Conservation (phyloP, 2,113 vertebrate species). For the Bucco capensis region DNA sequence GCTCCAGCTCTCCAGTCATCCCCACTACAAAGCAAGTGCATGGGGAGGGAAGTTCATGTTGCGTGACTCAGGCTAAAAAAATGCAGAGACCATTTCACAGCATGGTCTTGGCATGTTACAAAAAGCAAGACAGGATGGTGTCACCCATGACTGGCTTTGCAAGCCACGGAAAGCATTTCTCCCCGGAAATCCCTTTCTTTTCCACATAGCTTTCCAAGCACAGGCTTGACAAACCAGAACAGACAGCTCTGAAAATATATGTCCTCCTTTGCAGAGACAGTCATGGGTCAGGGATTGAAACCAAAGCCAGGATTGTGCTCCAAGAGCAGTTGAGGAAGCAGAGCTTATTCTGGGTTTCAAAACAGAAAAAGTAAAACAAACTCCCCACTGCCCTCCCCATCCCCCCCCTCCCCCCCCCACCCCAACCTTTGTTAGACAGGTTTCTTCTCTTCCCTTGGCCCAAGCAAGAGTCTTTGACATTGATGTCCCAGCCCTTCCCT, state of each 20-base stretch:
- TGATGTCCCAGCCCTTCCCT: not conserved
- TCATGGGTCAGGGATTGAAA: not conserved
- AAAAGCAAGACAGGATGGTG: not conserved
- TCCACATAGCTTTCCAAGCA: not conserved
- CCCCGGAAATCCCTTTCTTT: conserved; percentile 3
- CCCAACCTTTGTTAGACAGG: not conserved
- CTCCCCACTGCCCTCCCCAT: no score
- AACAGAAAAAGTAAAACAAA: not conserved
- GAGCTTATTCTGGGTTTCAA: not conserved
- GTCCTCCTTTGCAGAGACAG: not conserved
- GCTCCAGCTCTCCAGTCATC: not conserved
- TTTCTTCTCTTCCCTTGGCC: not conserved
- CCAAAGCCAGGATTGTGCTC: not conserved
- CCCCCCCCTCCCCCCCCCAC: not conserved
- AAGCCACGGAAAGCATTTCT: not conserved
- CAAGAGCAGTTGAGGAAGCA: not conserved
- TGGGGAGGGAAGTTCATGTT: not conserved
- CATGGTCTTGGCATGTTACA: not conserved
- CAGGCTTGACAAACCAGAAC: conserved; percentile 29
- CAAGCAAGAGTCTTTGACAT: not conserved
- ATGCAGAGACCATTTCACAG: not conserved
- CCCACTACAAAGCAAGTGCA: not conserved
- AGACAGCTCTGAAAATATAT: conserved; percentile 35
- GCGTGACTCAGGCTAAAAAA: accelerated
- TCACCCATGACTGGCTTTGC: not conserved